Conservation (phyloP, 2,113 vertebrate species). For the Neofelis nebulosa region DNA sequence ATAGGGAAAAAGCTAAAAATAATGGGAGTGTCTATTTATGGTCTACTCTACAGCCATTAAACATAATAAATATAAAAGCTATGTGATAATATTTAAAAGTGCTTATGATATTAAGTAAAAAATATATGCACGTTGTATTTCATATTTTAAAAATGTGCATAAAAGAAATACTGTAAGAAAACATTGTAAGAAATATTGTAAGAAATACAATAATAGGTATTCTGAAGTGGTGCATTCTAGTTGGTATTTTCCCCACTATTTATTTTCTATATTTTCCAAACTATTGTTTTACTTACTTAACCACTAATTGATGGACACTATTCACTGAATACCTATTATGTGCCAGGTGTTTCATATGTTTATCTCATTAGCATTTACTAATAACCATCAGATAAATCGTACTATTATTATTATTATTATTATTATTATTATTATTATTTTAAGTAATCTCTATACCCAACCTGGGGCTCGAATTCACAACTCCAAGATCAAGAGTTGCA, state of each 20-base stretch:
- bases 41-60: background rate
- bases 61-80: background rate
- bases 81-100: background rate
- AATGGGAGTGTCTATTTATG: background rate
- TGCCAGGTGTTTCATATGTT: background rate
- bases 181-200: background rate
- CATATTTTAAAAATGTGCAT: background rate
- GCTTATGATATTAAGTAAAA: background rate
- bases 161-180: background rate
- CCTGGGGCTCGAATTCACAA: no score
- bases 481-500: no score
- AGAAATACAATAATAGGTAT: background rate
- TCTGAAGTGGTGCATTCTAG: background rate
- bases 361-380: background rate
- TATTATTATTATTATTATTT: no score
- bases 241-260: background rate
- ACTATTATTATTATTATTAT: background rate
- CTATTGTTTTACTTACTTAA: background rate
- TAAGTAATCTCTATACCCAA: no score
- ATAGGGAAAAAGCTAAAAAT: background rate
- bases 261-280: background rate
- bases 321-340: background rate
- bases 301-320: background rate
- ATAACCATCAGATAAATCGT: background rate
- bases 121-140: background rate